Evolutionary conservation across 2,113 vertebrate genomes (phyloP).

Genomic region (Bothrops jararaca): DNA sequence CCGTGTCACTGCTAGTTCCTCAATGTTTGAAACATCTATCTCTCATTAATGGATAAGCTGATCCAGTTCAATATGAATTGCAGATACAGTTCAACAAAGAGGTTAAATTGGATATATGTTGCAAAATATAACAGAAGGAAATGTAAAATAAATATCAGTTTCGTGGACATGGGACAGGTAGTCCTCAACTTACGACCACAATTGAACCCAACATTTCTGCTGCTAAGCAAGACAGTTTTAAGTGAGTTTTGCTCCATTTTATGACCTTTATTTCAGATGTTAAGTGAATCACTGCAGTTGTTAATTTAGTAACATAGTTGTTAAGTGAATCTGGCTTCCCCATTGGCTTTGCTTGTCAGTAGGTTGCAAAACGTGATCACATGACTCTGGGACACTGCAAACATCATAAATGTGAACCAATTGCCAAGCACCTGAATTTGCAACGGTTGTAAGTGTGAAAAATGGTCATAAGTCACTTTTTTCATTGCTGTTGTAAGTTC

Average conservation of each 20-base stretch:
- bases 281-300: not conserved
- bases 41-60: not conserved
- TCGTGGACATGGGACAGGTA: slow-evolving; percentile 14
- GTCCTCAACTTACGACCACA: too few relatives aligned
- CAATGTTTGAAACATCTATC: not conserved
- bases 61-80: slow-evolving; percentile 3
- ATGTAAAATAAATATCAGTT: slow-evolving; percentile 19
- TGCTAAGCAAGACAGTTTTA: not conserved
- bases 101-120: slow-evolving; percentile 17
- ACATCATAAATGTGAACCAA: too few relatives aligned
- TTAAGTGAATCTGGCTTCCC: too few relatives aligned
- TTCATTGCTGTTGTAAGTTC: too few relatives aligned
- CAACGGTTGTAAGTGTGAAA: too few relatives aligned
- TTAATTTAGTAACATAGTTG: not conserved
- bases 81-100: not conserved
- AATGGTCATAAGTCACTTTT: too few relatives aligned
- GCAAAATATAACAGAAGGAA: not conserved
- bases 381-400: too few relatives aligned
- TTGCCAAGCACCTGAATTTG: too few relatives aligned
- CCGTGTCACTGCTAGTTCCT: not conserved
- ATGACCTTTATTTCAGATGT: not conserved
- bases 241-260: not conserved
- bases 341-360: not conserved
- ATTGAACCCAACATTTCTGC: too few relatives aligned
- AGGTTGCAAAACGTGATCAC: too few relatives aligned